Base-by-base conservation (phyloP, 2,113 vertebrate species). In the Butorides virescens region DNA sequence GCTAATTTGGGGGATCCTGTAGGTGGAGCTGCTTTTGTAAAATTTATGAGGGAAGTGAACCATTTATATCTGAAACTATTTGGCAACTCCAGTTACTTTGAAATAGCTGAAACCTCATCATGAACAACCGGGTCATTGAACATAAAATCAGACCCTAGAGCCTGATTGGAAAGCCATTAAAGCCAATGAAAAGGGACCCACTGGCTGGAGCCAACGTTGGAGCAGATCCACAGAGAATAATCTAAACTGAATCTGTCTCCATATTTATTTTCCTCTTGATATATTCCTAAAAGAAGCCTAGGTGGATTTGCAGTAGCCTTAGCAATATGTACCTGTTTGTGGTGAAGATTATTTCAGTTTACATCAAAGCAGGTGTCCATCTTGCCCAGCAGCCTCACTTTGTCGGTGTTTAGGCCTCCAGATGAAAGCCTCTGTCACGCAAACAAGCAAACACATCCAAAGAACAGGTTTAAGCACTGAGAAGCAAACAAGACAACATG, bases 261-360 rank as follows among this genome's bases (percentile, higher is more conserved):
- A 39, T 87, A 62, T 96, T 95, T 95, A 70, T 94, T 91, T 96
- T 92, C 84, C 49, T 95, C 77, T 82, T 94, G 77, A 95, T 82
- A 85, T 72, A 84, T 73, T 47, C 7, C 62, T 68, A 34, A 81
- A 91, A 84, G 32, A 61, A 85, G 11, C 7, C 30, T 15, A 68
- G 19, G 46, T 37, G 87, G 52, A 62, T 88, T 65, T 89, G 7
- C n/a, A 65, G 37, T 4, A 7, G 18, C 11, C 29, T 25, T 75
- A 72, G 50, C 6, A 49, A 20, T 56, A 75, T 29, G 49, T 70
- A 49, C 25, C 21, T 76, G 23, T 76, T 91, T 87, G 20, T 70
- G 76, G 25, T 73, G 42, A 91, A 86, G 19, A 72, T 62, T 91
- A 62, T 76, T 50, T 91, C 32, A 79, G 37, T 86, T 83, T 39